A percentile compares a stretch with the other conserved stretches of the same genome.
phyloP scores from a whole-genome alignment of 2,888 invertebrate species.

The Allacma fusca region DNA sequence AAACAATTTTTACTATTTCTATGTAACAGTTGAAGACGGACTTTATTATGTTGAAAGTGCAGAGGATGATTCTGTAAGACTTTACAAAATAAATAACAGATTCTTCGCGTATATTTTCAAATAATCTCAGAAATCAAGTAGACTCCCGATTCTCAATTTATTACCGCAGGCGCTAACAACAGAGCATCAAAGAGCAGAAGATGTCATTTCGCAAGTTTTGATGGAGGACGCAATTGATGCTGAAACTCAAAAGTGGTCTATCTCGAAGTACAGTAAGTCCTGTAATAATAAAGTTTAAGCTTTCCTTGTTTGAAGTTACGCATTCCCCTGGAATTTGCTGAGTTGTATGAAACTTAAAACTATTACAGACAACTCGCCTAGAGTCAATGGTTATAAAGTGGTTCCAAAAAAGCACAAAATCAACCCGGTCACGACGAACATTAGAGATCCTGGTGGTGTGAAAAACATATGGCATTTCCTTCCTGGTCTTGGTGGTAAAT shows the following conservation, averaged over 20 bases:
- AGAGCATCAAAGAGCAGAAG: slow-evolving; percentile 28
- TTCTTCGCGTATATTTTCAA: neutral
- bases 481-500: slow-evolving; percentile 36
- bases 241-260: slow-evolving; percentile 30
- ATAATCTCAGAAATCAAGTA: too few relatives aligned
- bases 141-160: neutral
- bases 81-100: too few relatives aligned
- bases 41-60: slow-evolving; percentile 42
- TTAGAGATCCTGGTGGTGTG: neutral
- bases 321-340: too few relatives aligned
- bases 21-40: slow-evolving; percentile 39
- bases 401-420: slow-evolving; percentile 11
- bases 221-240: slow-evolving; percentile 38
- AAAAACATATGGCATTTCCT: slow-evolving; percentile 44
- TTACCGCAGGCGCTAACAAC: slow-evolving; percentile 33
- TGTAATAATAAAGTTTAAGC: neutral
- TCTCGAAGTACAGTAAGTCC: slow-evolving; percentile 29
- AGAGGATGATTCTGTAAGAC: slow-evolving; percentile 42
- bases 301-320: too few relatives aligned
- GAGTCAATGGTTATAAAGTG: slow-evolving; percentile 33
- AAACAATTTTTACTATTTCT: too few relatives aligned
- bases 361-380: slow-evolving; percentile 26
- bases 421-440: slow-evolving; percentile 23
- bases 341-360: too few relatives aligned
- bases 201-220: slow-evolving; percentile 10